Conservation (phyloP, 2,113 vertebrate genomes). For the Atractosteus spatula region DNA sequence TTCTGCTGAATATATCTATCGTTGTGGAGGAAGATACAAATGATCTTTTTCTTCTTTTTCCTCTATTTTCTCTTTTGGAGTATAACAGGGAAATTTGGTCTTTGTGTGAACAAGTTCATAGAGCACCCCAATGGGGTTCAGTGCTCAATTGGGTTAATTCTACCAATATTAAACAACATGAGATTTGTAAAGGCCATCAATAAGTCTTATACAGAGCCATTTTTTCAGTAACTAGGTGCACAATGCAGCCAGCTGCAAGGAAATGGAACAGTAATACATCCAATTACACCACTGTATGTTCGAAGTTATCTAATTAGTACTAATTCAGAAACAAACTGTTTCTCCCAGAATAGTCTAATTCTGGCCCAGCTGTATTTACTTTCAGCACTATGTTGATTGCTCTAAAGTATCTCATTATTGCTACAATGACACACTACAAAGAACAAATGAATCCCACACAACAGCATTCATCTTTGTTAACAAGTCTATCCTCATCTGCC, state of each 20-base stretch:
- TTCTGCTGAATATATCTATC: conserved; percentile 20
- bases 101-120: conserved; percentile 13
- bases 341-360: conserved; percentile 64
- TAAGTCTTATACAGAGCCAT: conserved; percentile 13
- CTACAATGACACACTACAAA: conserved; percentile 62
- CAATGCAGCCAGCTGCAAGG: conserved; percentile 68
- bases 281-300: conserved; percentile 70
- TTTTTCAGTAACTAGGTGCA: conserved; percentile 43
- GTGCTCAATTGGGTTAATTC: not conserved
- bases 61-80: conserved; percentile 55
- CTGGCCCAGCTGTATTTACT: conserved; percentile 69
- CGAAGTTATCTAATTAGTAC: conserved; percentile 73
- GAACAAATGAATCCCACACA: conserved; percentile 66
- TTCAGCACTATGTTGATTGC: conserved; percentile 68
- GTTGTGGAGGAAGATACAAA: conserved; percentile 24
- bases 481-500: conserved; percentile 26
- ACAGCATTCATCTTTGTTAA: conserved; percentile 58
- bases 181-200: conserved; percentile 5
- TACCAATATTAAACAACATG: not conserved
- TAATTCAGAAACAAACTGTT: conserved; percentile 76
- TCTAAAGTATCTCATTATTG: conserved; percentile 69
- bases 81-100: conserved; percentile 21
- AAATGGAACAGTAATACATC: conserved; percentile 65
- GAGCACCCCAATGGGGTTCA: conserved; percentile 15
- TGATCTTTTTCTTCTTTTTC: conserved; percentile 2